Conservation (phyloP, 2,797 vertebrate species). For the Gymnothorax javanicus region DNA sequence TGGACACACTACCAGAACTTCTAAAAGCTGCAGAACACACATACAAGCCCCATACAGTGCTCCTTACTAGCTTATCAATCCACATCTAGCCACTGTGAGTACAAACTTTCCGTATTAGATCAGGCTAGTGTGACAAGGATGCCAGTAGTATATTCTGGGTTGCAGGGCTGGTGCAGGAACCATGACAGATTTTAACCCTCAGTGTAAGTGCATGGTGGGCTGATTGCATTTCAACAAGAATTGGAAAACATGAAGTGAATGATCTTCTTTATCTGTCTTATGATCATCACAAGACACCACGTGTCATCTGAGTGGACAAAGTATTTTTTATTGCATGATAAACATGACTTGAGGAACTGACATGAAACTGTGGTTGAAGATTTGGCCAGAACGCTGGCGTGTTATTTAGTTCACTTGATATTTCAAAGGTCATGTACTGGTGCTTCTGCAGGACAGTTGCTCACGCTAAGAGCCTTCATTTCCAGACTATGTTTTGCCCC, state of each 20-base stretch:
- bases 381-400: neutral
- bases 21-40: neutral
- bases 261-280: neutral
- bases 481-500: neutral
- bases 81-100: neutral
- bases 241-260: no score
- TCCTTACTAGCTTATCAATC: neutral
- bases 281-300: neutral
- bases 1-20: neutral
- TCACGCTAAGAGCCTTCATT: neutral
- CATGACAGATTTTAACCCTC: no score
- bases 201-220: no score
- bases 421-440: neutral
- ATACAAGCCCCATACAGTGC: neutral
- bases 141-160: no score
- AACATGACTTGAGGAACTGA: no score
- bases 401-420: neutral
- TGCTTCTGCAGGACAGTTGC: no score
- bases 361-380: neutral
- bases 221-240: no score
- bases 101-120: neutral
- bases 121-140: neutral
- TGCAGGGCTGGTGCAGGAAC: no score
- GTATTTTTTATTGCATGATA: neutral
- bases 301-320: neutral